Evolutionary conservation across 1,140 invertebrate genomes (phyloP), one percentile per base, ranked within the genome.

Genomic region (Caerostris extrusa): DNA sequence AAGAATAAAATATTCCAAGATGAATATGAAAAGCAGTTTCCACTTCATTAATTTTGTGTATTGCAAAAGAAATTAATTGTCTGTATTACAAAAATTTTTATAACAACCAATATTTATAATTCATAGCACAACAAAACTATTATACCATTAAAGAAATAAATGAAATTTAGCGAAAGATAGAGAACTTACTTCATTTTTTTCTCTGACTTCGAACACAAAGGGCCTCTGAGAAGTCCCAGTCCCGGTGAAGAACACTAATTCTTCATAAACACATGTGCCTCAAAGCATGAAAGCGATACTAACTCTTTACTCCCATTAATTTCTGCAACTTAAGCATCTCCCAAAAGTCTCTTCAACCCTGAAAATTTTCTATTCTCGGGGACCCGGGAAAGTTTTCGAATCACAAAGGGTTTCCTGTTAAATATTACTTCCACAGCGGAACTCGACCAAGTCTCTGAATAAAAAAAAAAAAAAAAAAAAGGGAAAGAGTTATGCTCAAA

Each of bases 341-440:
- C 34, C 86, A 6, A 53, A 88, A 64, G 56, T 58, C 82, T 34
- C 19, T n/a, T 88, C 61, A 88, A 88, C 61, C 86, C 58, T 34
- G 19, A 88, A 88, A 67, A 67, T 34, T 88, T 67, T 67, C 57
- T n/a, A 55, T 64, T 55, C 61, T 85, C 82, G 55, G 50, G 34
- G 61, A 5, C 34, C 34, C 0, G 19, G 12, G 64, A n/a, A 88
- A 58, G 50, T 61, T 88, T 88, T 67, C 86, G 14, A 56, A 67
- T 67, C 53, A 90, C 88, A 90, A 90, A 90, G 88, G 88, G 77
- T 90, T 90, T 90, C 88, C 88, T 71, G 88, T 90, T 90, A 90
- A 90, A 90, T 90, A 90, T 90, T 90, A 77, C 87, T 90, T 56
- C 69, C 34, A 71, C 10, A 90, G 67, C 88, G 88, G 88, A 90